phyloP scores from a whole-genome alignment of 2,888 invertebrate species.

The Drosophila dives region DNA sequence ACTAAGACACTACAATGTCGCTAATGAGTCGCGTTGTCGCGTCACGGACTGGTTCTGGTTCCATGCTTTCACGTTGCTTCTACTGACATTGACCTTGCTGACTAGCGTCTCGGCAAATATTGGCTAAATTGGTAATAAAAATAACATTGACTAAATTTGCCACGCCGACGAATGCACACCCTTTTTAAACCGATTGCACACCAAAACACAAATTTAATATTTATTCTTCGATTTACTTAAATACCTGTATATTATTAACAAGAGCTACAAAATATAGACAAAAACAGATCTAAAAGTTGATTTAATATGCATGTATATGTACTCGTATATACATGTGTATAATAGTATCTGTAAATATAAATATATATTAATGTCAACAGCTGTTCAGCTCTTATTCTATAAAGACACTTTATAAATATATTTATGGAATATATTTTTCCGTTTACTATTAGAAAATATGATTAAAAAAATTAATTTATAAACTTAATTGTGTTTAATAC shows the following conservation, averaged over 20 bases:
- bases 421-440: not conserved
- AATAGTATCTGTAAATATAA: too few species aligned
- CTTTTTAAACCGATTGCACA: not conserved
- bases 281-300: not conserved
- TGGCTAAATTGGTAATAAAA: slow-evolving; percentile 6
- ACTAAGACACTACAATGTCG: not conserved
- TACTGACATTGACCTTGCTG: slow-evolving; percentile 74
- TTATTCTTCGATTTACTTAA: not conserved
- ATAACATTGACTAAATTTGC: slow-evolving; percentile 1
- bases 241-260: not conserved
- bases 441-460: not conserved
- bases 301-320: too few species aligned
- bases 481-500: not conserved
- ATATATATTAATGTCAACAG: too few species aligned
- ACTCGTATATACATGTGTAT: too few species aligned
- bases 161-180: not conserved
- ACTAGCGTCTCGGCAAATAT: slow-evolving; percentile 41
- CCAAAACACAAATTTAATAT: not conserved
- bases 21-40: slow-evolving; percentile 44
- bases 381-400: too few species aligned
- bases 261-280: not conserved
- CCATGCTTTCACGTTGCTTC: slow-evolving; percentile 56
- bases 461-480: not conserved
- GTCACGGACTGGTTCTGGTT: slow-evolving; percentile 67
- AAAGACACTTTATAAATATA: not conserved